phyloP scores from a whole-genome alignment of 2,113 vertebrate genomes.

The Cisticola juncidis region DNA sequence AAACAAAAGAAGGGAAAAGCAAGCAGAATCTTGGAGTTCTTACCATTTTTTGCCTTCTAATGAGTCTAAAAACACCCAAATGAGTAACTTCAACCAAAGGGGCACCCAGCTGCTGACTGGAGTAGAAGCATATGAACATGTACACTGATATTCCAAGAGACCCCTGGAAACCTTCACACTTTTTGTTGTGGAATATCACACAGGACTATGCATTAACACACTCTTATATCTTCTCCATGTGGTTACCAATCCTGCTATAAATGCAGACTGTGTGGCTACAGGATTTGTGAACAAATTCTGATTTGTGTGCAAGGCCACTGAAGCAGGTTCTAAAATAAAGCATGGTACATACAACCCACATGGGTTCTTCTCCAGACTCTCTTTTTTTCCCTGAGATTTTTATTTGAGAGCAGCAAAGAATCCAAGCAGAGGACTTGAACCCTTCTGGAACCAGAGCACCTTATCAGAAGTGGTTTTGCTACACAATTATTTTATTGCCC shows the following conservation, averaged over 20 bases:
- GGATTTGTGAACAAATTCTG: neutral
- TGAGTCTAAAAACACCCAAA: neutral
- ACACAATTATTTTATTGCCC: neutral
- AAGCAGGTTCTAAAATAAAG: neutral
- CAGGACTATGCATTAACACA: neutral
- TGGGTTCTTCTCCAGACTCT: neutral
- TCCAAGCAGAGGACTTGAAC: neutral
- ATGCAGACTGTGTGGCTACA: neutral
- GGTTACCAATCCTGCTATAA: neutral
- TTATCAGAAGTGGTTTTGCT: neutral
- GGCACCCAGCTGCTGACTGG: accelerated
- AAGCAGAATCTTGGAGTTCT: neutral
- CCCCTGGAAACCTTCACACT: neutral
- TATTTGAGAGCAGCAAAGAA: neutral
- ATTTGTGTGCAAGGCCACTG: neutral
- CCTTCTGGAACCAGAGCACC: neutral
- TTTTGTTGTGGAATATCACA: neutral
- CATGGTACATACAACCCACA: neutral
- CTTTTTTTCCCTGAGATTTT: neutral
- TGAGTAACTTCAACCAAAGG: neutral
- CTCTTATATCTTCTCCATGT: neutral
- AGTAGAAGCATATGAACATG: neutral
- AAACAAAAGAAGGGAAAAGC: neutral
- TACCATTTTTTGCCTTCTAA: neutral
- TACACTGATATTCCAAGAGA: neutral